Percentiles rank a stretch among this genome's conserved stretches.
These are phyloP conservation scores for Madoqua kirkii DNA, from an alignment of 2,113 vertebrate genomes.

Conservation along the genomic window DNA sequence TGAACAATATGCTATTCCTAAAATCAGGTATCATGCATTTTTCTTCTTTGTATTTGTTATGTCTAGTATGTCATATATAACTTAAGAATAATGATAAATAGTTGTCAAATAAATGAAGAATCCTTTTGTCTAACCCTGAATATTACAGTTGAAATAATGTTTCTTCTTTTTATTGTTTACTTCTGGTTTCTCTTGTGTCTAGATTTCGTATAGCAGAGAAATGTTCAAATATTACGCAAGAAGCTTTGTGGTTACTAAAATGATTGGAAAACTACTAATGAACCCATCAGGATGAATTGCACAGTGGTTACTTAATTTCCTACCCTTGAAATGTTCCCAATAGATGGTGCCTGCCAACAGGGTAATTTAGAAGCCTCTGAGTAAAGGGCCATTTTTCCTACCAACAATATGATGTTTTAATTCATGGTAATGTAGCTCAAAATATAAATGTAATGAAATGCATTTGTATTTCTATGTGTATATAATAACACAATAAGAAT, in stretches of 20 bases:
- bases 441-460: neutral
- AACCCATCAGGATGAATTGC: neutral
- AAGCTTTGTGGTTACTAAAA: neutral
- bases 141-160: neutral
- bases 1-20: neutral
- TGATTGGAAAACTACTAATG: constrained; percentile 1
- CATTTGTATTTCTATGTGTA: neutral
- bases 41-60: neutral
- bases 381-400: neutral
- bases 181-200: neutral
- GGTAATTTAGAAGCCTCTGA: neutral
- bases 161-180: neutral
- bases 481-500: neutral
- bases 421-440: neutral
- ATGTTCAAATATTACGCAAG: neutral
- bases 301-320: constrained; percentile 28
- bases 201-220: neutral
- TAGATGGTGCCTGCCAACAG: neutral
- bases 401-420: constrained; percentile 21
- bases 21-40: neutral
- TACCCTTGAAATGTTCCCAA: neutral
- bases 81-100: neutral
- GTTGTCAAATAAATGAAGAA: neutral
- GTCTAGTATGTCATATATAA: neutral
- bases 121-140: neutral